Conservation (phyloP, 2,113 vertebrate species). For the Corapipo altera region DNA sequence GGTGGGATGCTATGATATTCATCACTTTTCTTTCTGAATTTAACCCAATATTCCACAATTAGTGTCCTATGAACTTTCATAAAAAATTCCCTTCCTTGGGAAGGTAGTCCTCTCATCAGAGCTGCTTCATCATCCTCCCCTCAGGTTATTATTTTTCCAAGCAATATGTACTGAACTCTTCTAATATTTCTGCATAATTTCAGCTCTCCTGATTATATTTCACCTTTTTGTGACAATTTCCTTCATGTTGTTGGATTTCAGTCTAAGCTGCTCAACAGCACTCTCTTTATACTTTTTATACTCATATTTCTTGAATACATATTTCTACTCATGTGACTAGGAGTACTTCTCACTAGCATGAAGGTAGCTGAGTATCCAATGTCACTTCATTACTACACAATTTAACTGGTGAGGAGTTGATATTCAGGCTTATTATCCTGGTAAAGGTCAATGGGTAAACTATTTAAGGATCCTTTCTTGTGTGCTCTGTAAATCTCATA, state of each 20-base stretch:
- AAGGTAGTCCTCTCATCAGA: background rate
- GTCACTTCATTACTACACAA: background rate
- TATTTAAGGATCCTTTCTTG: constrained; percentile 21
- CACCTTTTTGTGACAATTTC: background rate
- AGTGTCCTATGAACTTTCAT: background rate
- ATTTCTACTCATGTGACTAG: background rate
- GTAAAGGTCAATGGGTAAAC: constrained; percentile 43
- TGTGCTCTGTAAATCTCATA: constrained; percentile 38
- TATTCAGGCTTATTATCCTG: constrained; percentile 2
- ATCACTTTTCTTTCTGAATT: background rate
- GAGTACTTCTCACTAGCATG: background rate
- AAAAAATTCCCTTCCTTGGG: background rate
- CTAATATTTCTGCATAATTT: background rate
- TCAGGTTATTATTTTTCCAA: background rate
- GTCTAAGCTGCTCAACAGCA: background rate
- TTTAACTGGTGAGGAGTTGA: background rate
- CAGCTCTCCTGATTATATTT: background rate
- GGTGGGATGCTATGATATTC: background rate
- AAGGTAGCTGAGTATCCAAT: background rate
- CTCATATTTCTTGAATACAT: background rate
- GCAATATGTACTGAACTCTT: background rate
- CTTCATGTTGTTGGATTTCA: background rate
- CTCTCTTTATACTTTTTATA: background rate
- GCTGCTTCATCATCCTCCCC: background rate
- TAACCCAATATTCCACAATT: background rate